Conservation (phyloP, 2,113 vertebrate genomes). For the Cyrtonyx montezumae region DNA sequence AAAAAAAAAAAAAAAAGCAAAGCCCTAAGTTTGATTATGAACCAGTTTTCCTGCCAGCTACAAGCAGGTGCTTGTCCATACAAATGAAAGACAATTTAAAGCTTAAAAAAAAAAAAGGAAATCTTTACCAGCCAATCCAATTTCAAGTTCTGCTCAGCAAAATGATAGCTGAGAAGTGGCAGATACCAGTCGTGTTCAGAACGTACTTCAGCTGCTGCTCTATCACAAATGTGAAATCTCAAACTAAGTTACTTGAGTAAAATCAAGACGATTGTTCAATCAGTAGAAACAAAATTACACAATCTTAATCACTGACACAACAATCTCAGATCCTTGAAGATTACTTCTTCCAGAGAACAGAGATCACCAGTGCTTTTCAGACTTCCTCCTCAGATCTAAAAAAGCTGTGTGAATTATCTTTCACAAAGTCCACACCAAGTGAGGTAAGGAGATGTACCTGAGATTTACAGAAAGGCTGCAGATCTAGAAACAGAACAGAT, state of each 20-base stretch:
- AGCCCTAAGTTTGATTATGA: not conserved
- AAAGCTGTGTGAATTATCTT: not conserved
- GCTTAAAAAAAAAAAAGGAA: not conserved
- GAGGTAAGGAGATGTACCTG: not conserved
- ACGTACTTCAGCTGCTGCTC: not conserved
- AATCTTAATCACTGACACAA: not conserved
- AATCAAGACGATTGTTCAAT: not conserved
- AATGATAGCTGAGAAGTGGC: not conserved
- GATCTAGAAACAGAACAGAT: not conserved
- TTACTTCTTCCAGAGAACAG: not conserved
- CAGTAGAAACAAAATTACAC: not conserved
- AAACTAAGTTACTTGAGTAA: not conserved
- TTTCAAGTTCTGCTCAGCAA: conserved; percentile 15
- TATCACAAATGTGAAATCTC: not conserved
- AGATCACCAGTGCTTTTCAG: not conserved
- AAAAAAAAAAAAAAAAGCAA: not conserved
- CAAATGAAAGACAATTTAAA: not conserved
- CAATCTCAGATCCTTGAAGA: not conserved
- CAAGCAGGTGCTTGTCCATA: not conserved
- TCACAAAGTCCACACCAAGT: not conserved
- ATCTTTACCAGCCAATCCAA: not conserved
- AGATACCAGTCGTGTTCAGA: not conserved
- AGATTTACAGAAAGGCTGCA: not conserved
- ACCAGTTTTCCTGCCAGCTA: not conserved
- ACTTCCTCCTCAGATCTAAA: not conserved